These are phyloP conservation scores for Botia almorhae DNA, from an alignment of 2,797 vertebrate genomes.

Conservation along the genomic window DNA sequence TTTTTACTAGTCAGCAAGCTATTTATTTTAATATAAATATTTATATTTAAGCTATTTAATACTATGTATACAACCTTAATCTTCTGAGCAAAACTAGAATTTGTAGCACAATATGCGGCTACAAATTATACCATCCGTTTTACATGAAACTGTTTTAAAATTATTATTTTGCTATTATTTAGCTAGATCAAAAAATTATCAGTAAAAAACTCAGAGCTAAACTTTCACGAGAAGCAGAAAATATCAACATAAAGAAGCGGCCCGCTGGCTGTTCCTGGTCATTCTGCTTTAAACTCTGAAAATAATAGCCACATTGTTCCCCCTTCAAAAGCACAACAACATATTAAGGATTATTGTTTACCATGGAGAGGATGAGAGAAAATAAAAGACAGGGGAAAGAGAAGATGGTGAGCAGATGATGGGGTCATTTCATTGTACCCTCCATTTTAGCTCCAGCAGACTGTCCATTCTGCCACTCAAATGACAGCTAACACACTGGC, in stretches of 20 bases:
- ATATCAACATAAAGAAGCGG: slow-evolving; percentile 33
- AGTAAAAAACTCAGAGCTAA: not conserved
- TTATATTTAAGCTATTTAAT: no score
- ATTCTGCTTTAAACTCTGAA: slow-evolving; percentile 25
- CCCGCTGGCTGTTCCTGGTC: slow-evolving; percentile 16
- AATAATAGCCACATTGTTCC: slow-evolving; percentile 52
- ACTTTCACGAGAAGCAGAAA: slow-evolving; percentile 21
- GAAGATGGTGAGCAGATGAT: slow-evolving; percentile 38
- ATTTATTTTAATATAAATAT: no score
- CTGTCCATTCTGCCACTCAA: no score
- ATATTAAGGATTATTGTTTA: slow-evolving; percentile 43
- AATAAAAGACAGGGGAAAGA: slow-evolving; percentile 26
- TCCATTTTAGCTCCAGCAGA: slow-evolving; percentile 40
- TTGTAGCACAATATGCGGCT: not conserved
- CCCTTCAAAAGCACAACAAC: slow-evolving; percentile 46
- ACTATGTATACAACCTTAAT: not conserved
- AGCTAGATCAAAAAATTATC: not conserved
- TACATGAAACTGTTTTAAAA: not conserved
- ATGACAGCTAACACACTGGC: not conserved
- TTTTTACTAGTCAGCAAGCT: no score
- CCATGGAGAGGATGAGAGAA: slow-evolving; percentile 9
- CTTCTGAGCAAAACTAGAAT: slow-evolving; percentile 3
- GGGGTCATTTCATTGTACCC: slow-evolving; percentile 51
- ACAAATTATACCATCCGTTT: not conserved
- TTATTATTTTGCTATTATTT: not conserved